Evolutionary conservation across 2,797 vertebrate species (phyloP), one percentile per base, ranked within the genome.

Genomic region (Etheostoma perlongum): DNA sequence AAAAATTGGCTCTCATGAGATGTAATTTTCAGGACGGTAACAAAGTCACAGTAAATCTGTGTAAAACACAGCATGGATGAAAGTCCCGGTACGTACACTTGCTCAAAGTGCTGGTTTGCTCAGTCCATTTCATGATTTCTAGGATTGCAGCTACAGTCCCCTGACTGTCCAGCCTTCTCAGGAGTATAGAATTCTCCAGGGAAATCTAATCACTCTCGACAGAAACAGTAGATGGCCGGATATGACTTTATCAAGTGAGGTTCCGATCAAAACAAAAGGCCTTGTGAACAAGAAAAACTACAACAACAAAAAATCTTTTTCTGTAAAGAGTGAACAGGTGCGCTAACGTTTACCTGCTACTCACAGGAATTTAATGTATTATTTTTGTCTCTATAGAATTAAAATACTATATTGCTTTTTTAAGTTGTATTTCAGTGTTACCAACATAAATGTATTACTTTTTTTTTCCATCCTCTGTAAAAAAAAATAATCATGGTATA

Each of bases 181-280:
- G 85, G 92, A 87, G 90, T 90, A 83, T 93, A 87, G 74, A 65
- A 78, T 92, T 91, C 78, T 80, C 83, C 78, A 68, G 78, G 67
- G 79, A 91, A 93, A 87, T 87, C 53, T 57, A 90, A 91, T 92
- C 89, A 88, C 80, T 67, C 67, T 47, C 18, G 2, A 79, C 80
- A 79, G 85, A 78, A 89, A 86, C 79, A 74, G 73, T 76, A 86
- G 83, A 85, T 72, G 79, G 68, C 68, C 18, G 25, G 71, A 83
- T 68, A 74, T 47, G 58, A 64, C 73, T 68, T 68, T 48, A 82
- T 77, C 54, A 67, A 82, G 33, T 64, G 55, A 74, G 60, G 49
- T 11, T 11, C 70, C 21, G 2, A 72, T 63, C 66, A 86, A 81
- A 82, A 82, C 72, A 82, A 78, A 77, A 79, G 48, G 23, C 36